Evolutionary conservation across 2,113 vertebrate genomes (phyloP).

Genomic region (Crotalus tigris): DNA sequence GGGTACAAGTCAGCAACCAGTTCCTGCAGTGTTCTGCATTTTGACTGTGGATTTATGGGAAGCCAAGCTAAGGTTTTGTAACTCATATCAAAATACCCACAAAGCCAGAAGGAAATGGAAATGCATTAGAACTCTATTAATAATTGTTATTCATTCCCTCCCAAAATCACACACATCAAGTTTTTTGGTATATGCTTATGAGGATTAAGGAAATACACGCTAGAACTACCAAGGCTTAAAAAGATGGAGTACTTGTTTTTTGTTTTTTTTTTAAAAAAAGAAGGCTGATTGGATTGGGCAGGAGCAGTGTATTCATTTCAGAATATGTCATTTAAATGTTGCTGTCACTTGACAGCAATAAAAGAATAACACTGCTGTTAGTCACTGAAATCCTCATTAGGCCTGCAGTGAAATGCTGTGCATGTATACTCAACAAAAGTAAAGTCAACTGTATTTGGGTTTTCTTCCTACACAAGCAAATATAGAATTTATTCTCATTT

Average conservation of each 20-base stretch:
- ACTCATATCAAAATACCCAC: constrained; percentile 21
- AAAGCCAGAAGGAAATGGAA: constrained; percentile 39
- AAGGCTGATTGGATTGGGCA: not conserved
- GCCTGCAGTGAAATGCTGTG: not conserved
- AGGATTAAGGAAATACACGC: not conserved
- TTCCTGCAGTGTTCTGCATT: constrained; percentile 38
- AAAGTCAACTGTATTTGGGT: not conserved
- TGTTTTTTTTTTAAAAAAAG: not conserved
- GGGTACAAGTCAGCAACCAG: constrained; percentile 37
- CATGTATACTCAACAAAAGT: not conserved
- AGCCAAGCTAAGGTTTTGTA: constrained; percentile 11
- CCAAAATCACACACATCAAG: not conserved
- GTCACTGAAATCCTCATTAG: not conserved
- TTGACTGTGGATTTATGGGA: constrained; percentile 7
- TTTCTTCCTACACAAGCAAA: not conserved
- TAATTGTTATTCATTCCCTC: constrained; percentile 22
- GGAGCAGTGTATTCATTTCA: not conserved
- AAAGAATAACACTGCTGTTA: not conserved
- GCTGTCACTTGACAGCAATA: not conserved
- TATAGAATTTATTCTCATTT: not conserved
- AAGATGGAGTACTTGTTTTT: not conserved
- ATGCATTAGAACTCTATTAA: constrained; percentile 30
- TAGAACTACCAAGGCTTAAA: not conserved
- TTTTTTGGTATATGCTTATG: not conserved
- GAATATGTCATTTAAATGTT: not conserved